These are phyloP conservation scores for Agrypnia vestita DNA, from an alignment of 1,140 invertebrate species.

Conservation along the genomic window DNA sequence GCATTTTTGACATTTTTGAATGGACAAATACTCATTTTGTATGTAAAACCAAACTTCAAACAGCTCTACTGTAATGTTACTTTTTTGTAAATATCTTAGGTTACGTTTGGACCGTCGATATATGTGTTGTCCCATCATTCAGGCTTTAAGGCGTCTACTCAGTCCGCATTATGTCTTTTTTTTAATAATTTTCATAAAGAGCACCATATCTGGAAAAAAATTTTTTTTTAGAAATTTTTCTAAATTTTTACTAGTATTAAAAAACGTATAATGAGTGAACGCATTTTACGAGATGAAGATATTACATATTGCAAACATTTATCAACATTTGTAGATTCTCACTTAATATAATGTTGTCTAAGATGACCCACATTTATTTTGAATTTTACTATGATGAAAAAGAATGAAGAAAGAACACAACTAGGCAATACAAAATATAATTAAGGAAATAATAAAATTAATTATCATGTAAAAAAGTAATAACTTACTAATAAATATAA, in stretches of 20 bases:
- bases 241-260: not conserved
- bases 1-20: no score
- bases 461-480: not conserved
- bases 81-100: no score
- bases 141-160: no score
- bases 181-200: constrained; percentile 72
- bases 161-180: constrained; percentile 62
- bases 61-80: no score
- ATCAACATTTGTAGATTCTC: no score
- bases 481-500: constrained; percentile 89
- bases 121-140: not conserved
- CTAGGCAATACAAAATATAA: not conserved
- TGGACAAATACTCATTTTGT: no score
- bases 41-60: no score
- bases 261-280: no score
- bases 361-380: no score
- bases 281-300: no score
- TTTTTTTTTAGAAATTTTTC: constrained; percentile 9
- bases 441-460: not conserved
- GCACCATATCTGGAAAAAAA: constrained; percentile 71
- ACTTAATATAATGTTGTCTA: no score
- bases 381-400: not conserved
- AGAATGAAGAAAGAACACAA: not conserved
- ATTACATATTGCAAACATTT: no score
- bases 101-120: not conserved